Percentiles rank a stretch among this genome's conserved stretches.
These are phyloP conservation scores for Glaucomys volans DNA, from an alignment of 2,113 vertebrate genomes.

Conservation along the genomic window DNA sequence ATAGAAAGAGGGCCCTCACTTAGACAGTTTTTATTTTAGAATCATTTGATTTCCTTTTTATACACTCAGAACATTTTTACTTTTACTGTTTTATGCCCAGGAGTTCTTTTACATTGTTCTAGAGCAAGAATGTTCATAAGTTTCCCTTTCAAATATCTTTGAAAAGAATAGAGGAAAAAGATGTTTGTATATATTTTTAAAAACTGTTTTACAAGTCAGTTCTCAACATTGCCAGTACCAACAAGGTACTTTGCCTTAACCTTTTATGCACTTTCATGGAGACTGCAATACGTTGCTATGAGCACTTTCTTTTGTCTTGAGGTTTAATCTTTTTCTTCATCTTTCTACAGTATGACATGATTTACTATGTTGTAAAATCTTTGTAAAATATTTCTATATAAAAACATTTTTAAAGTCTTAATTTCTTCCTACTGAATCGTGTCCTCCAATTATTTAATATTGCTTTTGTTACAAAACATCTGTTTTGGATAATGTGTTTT, in stretches of 20 bases:
- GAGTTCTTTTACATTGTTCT: conserved; percentile 51
- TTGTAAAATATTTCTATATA: conserved; percentile 83
- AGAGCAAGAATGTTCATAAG: conserved; percentile 26
- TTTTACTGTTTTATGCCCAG: conserved; percentile 52
- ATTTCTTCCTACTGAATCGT: conserved; percentile 25
- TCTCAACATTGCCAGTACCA: conserved; percentile 58
- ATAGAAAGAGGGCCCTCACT: neutral
- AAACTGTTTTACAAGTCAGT: conserved; percentile 70
- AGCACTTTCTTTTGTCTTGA: conserved; percentile 84
- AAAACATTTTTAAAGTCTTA: conserved; percentile 74
- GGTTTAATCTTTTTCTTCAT: conserved; percentile 74
- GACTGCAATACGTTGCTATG: conserved; percentile 72
- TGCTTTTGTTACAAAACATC: neutral
- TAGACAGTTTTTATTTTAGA: conserved; percentile 63
- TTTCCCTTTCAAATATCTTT: conserved; percentile 71
- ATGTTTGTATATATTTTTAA: conserved; percentile 61
- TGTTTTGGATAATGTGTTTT: neutral
- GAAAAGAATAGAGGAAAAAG: conserved; percentile 56
- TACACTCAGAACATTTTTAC: neutral
- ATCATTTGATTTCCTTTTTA: conserved; percentile 47
- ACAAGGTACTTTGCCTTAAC: conserved; percentile 76
- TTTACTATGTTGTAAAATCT: conserved; percentile 81
- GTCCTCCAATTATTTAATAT: neutral
- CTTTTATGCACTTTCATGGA: conserved; percentile 82
- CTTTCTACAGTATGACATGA: conserved; percentile 76